These are phyloP conservation scores for Psittacula cyanocephala DNA, from an alignment of 2,113 vertebrate species.

Conservation along the genomic window DNA sequence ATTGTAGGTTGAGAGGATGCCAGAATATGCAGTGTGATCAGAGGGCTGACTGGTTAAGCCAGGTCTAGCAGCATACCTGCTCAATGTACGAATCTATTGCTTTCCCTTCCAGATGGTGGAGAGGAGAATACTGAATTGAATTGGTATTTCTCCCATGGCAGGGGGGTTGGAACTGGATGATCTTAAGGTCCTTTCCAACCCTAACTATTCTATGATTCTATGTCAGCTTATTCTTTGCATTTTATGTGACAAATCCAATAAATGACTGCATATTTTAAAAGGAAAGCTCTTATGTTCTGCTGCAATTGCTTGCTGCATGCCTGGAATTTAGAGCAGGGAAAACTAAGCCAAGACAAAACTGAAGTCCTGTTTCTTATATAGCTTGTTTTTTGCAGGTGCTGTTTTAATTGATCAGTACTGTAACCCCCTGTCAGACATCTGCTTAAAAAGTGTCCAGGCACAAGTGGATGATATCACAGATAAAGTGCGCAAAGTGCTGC, in stretches of 20 bases:
- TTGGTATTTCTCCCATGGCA: not conserved
- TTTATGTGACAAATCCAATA: not conserved
- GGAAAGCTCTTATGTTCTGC: not conserved
- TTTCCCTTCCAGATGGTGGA: not conserved
- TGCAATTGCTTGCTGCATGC: not conserved
- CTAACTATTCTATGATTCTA: too few species aligned
- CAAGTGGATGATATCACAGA: conserved; percentile 87
- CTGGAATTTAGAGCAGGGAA: not conserved
- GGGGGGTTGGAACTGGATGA: too few species aligned
- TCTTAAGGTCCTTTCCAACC: too few species aligned
- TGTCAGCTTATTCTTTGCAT: not conserved
- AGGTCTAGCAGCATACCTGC: not conserved
- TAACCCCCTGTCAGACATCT: conserved; percentile 91
- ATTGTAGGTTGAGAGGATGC: not conserved
- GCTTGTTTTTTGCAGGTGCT: conserved; percentile 79
- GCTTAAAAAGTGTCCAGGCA: conserved; percentile 80
- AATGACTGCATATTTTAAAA: not conserved
- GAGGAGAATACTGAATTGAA: not conserved
- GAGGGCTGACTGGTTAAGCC: not conserved
- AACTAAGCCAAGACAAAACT: not conserved
- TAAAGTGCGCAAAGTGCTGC: conserved; percentile 88
- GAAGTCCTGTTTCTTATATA: conserved; percentile 36
- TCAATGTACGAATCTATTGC: not conserved
- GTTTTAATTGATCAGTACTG: conserved; percentile 95
- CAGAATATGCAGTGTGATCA: not conserved